Base-by-base conservation (phyloP, 2,113 vertebrate species). In the Henicopernis longicauda region DNA sequence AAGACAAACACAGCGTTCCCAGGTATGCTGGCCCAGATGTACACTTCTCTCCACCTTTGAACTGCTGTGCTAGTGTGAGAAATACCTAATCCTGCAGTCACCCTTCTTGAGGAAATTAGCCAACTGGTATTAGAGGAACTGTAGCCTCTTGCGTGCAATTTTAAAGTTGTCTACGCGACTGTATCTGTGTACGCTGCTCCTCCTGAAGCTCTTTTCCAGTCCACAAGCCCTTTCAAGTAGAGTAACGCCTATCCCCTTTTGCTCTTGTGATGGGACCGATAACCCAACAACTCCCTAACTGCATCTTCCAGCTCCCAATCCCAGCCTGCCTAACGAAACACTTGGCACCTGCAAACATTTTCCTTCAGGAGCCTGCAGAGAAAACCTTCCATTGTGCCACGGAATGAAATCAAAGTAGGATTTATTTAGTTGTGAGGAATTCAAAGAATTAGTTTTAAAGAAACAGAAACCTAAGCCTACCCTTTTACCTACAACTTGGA, bases 361-460 rank as follows among this genome's bases (percentile, higher is more conserved):
- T 92, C 66, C 81, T 95, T 90, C 67, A 80, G 49, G 11, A 94
- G 63, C 50, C 66, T 66, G 49, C 26, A 66, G n/a, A 96, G 58
- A 83, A 97, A 96, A 86, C 71, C 66, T 86, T 69, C 63, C 29
- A 50, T 8, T 54, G 71, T 80, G 85, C 70, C 85, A 88, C 36
- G 58, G 85, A 88, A 69, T 15, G 29, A 94, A 96, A 92, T 88
- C 79, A 90, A 94, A 94, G 74, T 10, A 81, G 50, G 55, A 94
- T 83, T 92, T 90, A 80, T 90, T 94, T 86, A 93, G 85, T 42
- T 50, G 34, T 0, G 1, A 93, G 78, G 90, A 97, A 96, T 90
- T 80, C 62, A 73, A 86, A 80, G 62, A 94, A 96, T 88, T 83
- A 70, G 20, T 59, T 91, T 92, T 66, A 80, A 91, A 91, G 90